phyloP scores from a whole-genome alignment of 2,797 vertebrate genomes.

The Gambelia wislizenii region DNA sequence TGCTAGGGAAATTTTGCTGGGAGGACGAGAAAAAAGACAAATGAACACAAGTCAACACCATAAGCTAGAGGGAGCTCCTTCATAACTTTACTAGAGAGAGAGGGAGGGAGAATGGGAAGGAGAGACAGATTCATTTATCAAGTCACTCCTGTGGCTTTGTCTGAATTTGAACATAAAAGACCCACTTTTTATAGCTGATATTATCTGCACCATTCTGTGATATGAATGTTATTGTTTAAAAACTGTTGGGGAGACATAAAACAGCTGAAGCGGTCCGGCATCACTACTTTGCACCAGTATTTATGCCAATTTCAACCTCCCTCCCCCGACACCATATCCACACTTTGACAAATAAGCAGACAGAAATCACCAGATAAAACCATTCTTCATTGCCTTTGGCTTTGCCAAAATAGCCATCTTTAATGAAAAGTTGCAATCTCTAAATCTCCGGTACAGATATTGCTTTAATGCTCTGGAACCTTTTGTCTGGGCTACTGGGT shows the following conservation, averaged over 20 bases:
- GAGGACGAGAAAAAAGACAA: slow-evolving; percentile 42
- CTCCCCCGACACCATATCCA: background rate
- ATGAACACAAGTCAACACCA: slow-evolving; percentile 49
- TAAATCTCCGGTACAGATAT: slow-evolving; percentile 45
- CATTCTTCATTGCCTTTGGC: slow-evolving; percentile 68
- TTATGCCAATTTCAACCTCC: slow-evolving; percentile 48
- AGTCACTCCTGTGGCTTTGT: slow-evolving; percentile 70
- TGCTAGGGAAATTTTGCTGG: background rate
- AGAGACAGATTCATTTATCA: slow-evolving; percentile 62
- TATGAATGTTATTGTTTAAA: slow-evolving; percentile 76
- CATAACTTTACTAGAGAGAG: slow-evolving; percentile 10
- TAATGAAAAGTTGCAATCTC: slow-evolving; percentile 61
- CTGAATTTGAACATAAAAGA: slow-evolving; percentile 70
- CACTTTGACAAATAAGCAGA: slow-evolving; percentile 68
- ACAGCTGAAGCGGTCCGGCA: slow-evolving; percentile 62
- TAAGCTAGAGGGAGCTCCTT: slow-evolving; percentile 60
- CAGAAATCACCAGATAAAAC: slow-evolving; percentile 9
- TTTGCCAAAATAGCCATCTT: slow-evolving; percentile 66
- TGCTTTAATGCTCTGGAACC: background rate
- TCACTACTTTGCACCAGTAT: slow-evolving; percentile 30
- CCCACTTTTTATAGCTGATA: slow-evolving; percentile 75
- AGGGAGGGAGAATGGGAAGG: background rate
- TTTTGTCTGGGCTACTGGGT: slow-evolving; percentile 11
- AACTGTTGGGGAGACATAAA: slow-evolving; percentile 70
- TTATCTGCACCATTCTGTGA: slow-evolving; percentile 72